Evolutionary conservation across 2,113 vertebrate species (phyloP), one percentile per base, ranked within the genome.

Genomic region (Zapornia atra): DNA sequence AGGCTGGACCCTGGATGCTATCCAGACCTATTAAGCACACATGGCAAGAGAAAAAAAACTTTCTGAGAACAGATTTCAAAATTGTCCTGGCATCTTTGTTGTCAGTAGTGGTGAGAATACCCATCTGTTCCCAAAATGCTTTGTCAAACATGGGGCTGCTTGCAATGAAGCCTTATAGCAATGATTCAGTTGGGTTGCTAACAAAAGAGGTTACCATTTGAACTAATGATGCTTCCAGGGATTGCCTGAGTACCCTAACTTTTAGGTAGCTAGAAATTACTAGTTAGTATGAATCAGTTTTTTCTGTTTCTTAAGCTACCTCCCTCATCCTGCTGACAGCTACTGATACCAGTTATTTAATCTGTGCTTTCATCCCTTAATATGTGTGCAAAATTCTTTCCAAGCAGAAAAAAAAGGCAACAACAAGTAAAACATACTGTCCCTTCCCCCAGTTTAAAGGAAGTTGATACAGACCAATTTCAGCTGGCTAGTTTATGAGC

Each of bases 1-100:
- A 88, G 75, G 29, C 69, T 93, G 91, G 81, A 46, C 19, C 3
- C 15, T 88, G 88, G 73, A 71, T 85, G 17, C 34, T 77, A 6
- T 93, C 75, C 90, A 94, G 91, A 85, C 24, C 72, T 72, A 75
- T 86, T 86, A 95, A 86, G 54, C 20, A 15, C 78, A 91, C 1
- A 3, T 92, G 94, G 93, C 1, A 15, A 92, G 88, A 91, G 71
- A 59, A 50, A 40, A 75, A 75, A 80, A 36, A 18, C 13, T 15
- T 56, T 36, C 21, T 75, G 51, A 51, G 69, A 64, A 79, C 26
- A 86, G 73, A 66, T 79, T 88, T 88, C 61, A 64, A 40, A 84
- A 63, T 50, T 84, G 38, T 73, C 48, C 40, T 86, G 46, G 90
- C 24, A 16, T 82, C 28, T 92, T 72, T 83, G 78, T 75, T 87